Evolutionary conservation across 2,888 invertebrate species (phyloP).

Genomic region (Leptinotarsa peninsularis): DNA sequence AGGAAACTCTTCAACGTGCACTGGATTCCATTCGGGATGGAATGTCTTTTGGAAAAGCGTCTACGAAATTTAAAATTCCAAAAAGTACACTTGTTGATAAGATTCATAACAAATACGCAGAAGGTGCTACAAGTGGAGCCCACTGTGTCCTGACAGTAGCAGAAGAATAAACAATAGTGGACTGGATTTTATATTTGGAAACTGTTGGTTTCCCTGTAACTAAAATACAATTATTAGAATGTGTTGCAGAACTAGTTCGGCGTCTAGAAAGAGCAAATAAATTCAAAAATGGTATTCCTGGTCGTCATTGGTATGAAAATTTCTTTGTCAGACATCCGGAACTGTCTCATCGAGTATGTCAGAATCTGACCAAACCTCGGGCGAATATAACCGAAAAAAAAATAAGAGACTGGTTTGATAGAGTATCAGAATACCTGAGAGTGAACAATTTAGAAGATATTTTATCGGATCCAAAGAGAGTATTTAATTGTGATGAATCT

Average conservation of each 20-base stretch:
- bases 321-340: not conserved
- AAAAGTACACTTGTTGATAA: constrained; percentile 14
- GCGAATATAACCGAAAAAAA: too few species aligned
- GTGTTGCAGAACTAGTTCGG: constrained; percentile 7
- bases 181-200: constrained; percentile 4
- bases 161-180: constrained; percentile 7
- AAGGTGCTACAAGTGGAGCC: constrained; percentile 24
- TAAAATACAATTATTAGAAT: not conserved
- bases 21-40: too few species aligned
- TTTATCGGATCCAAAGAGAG: too few species aligned
- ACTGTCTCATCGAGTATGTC: not conserved
- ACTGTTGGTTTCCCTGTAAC: constrained; percentile 3
- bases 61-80: not conserved
- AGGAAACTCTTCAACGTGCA: too few species aligned
- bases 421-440: too few species aligned
- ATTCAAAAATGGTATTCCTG: not conserved
- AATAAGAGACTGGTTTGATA: too few species aligned
- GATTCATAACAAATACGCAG: constrained; percentile 15
- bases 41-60: too few species aligned
- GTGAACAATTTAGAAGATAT: too few species aligned
- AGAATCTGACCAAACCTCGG: not conserved
- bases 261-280: too few species aligned
- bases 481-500: too few species aligned
- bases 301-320: too few species aligned
- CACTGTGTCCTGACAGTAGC: not conserved